Percentiles rank a stretch among this genome's conserved stretches.
Evolutionary conservation across 2,113 vertebrate genomes (phyloP).

Genomic region (Ochotona princeps): DNA sequence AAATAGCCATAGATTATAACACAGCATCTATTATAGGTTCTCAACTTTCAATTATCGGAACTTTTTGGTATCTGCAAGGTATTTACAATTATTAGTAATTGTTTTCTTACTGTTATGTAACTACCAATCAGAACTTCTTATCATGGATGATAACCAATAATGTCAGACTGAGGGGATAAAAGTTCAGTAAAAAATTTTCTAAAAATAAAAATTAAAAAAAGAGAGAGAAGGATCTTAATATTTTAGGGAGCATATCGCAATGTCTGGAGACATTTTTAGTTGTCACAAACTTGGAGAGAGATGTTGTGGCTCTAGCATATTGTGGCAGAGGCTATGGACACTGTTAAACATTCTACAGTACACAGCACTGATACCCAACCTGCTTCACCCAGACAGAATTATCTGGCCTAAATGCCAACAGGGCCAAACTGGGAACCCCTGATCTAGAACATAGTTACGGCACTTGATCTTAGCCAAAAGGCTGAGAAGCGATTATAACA

Average conservation of each 20-base stretch:
- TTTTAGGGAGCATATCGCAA: slow-evolving; percentile 1
- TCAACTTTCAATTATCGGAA: slow-evolving; percentile 34
- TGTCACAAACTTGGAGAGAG: background rate
- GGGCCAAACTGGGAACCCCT: no score
- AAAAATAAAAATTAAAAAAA: background rate
- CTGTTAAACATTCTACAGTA: background rate
- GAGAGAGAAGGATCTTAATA: background rate
- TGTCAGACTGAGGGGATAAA: background rate
- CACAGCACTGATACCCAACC: background rate
- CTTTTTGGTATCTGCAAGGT: slow-evolving; percentile 9
- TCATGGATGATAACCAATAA: background rate
- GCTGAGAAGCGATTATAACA: no score
- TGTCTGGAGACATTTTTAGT: background rate
- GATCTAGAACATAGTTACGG: no score
- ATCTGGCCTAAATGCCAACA: no score
- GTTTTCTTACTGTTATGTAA: background rate
- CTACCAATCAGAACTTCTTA: slow-evolving; percentile 20
- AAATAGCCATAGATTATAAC: background rate
- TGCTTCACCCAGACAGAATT: background rate
- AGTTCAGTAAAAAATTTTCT: background rate
- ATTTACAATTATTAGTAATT: slow-evolving; percentile 14
- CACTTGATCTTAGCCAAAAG: no score
- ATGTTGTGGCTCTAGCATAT: background rate
- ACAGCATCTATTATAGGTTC: background rate
- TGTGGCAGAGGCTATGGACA: background rate